Conservation (phyloP, 1,140 invertebrate genomes). For the Drosophila nigromelanica region DNA sequence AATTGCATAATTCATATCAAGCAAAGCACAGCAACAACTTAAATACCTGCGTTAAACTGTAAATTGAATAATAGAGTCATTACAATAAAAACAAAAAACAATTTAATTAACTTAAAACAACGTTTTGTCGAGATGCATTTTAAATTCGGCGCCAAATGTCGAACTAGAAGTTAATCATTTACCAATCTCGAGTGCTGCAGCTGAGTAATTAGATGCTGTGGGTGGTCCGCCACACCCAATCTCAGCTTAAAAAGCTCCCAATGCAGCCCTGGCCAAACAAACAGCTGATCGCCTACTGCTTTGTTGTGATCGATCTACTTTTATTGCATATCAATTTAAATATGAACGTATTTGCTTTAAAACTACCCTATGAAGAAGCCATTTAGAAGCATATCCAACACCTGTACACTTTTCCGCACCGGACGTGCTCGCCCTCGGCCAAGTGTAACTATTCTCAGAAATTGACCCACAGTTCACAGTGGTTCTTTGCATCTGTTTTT, state of each 20-base stretch:
- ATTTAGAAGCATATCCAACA: neutral
- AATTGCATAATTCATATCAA: conserved; percentile 63
- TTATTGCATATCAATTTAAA: neutral
- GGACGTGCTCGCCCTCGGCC: neutral
- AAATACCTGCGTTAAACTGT: conserved; percentile 66
- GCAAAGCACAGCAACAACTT: conserved; percentile 53
- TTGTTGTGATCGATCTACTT: neutral
- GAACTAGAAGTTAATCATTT: conserved; percentile 12
- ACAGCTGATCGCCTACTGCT: conserved; percentile 21
- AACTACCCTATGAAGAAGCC: too few relatives aligned
- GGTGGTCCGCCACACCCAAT: conserved; percentile 32
- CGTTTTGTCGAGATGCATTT: neutral
- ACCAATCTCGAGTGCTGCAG: conserved; percentile 13
- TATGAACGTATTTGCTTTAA: too few relatives aligned
- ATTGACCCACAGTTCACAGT: conserved; percentile 1
- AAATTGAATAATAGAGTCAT: conserved; percentile 63
- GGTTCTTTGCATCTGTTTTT: neutral
- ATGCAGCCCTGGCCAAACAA: conserved; percentile 34
- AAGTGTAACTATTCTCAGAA: conserved; percentile 4
- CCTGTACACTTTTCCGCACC: conserved; percentile 3
- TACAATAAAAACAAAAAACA: conserved; percentile 38
- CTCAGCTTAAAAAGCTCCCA: neutral
- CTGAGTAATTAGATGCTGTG: conserved; percentile 19
- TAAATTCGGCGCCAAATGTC: conserved; percentile 23
- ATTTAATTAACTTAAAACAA: conserved; percentile 20